Evolutionary conservation across 2,888 invertebrate genomes (phyloP).

Genomic region (Neuroscelio doddi): DNA sequence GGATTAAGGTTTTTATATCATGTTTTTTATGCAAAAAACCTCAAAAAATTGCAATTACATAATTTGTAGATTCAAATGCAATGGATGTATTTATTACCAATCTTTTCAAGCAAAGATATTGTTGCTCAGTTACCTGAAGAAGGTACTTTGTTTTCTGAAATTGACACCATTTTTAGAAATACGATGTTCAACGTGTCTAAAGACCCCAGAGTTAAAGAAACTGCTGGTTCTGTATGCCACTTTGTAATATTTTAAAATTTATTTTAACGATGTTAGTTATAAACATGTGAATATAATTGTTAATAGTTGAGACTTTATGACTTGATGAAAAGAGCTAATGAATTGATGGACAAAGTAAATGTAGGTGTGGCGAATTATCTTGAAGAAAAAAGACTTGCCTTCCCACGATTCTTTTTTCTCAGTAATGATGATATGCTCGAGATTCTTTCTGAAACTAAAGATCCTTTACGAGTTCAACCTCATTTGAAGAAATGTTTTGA

Average conservation of each 20-base stretch:
- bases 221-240: conserved; percentile 75
- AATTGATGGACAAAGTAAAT: conserved; percentile 84
- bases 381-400: conserved; percentile 87
- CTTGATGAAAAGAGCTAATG: conserved; percentile 79
- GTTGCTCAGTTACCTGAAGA: conserved; percentile 90
- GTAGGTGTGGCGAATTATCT: conserved; percentile 88
- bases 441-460: conserved; percentile 91
- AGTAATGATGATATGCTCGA: conserved; percentile 94
- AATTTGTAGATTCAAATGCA: conserved; percentile 83
- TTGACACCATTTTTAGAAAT: conserved; percentile 80
- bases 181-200: conserved; percentile 78
- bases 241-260: conserved; percentile 1
- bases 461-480: conserved; percentile 87
- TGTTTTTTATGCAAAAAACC: too few species aligned
- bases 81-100: conserved; percentile 90
- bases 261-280: too few species aligned
- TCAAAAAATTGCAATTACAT: too few species aligned
- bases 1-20: too few species aligned
- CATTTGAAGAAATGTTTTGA: conserved; percentile 92
- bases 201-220: conserved; percentile 79
- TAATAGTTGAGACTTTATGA: conserved; percentile 78
- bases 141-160: conserved; percentile 83
- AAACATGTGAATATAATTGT: background rate
- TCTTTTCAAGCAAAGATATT: conserved; percentile 90
- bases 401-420: conserved; percentile 91